Evolutionary conservation across 2,113 vertebrate genomes (phyloP).

Genomic region (Dicentrarchus labrax): DNA sequence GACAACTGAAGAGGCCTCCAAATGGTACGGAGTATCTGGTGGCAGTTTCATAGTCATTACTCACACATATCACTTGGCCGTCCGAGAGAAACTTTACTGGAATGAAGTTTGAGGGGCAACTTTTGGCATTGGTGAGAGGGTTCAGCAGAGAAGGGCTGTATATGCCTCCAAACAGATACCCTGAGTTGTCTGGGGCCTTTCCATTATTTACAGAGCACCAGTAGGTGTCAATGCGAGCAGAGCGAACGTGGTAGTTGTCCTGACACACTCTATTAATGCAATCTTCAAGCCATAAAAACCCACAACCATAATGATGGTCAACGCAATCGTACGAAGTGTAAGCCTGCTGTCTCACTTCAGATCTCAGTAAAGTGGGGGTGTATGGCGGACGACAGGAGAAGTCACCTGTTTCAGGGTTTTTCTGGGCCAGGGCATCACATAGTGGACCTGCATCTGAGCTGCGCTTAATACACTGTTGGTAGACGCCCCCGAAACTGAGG

Average conservation of each 20-base stretch:
- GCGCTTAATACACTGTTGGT: constrained; percentile 83
- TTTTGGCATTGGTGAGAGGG: constrained; percentile 86
- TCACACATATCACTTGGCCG: constrained; percentile 87
- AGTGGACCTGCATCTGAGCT: constrained; percentile 63
- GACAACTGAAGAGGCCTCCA: constrained; percentile 93
- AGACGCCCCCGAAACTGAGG: constrained; percentile 92
- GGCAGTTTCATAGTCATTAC: constrained; percentile 86
- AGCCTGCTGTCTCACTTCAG: constrained; percentile 85
- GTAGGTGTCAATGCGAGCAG: constrained; percentile 84
- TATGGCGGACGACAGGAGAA: constrained; percentile 87
- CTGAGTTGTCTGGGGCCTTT: constrained; percentile 59
- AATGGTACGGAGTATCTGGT: constrained; percentile 85
- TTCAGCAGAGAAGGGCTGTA: constrained; percentile 85
- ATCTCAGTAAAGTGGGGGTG: constrained; percentile 74
- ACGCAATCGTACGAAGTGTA: constrained; percentile 87
- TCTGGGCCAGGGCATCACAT: constrained; percentile 86
- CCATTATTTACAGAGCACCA: constrained; percentile 83
- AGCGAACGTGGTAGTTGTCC: constrained; percentile 83
- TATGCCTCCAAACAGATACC: constrained; percentile 92
- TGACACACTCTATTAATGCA: constrained; percentile 85
- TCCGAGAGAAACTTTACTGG: constrained; percentile 84
- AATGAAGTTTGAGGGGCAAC: constrained; percentile 85
- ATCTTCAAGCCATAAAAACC: constrained; percentile 11
- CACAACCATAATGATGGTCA: constrained; percentile 42
- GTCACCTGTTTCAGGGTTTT: constrained; percentile 86